Evolutionary conservation across 2,888 invertebrate genomes (phyloP), one percentile per base, ranked within the genome.

Genomic region (Drosophila mimica): DNA sequence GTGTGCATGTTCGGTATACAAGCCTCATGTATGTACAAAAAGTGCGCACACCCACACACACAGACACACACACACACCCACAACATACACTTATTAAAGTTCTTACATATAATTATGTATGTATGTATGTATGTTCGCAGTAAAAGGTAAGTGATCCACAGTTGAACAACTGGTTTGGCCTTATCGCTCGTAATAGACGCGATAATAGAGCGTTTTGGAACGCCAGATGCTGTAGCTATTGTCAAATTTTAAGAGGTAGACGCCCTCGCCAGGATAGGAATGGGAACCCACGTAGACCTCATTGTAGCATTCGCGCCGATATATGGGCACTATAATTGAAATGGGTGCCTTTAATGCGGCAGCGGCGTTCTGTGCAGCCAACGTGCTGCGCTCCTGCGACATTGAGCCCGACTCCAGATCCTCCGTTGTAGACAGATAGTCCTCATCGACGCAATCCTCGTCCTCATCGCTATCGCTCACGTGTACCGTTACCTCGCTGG

Each of bases 161-260:
- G 11, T 6, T 11, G 15, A 15, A 56, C 68, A 54, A 58, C 48
- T 69, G 17, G n/a, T 38, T 46, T 13, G 25, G 43, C 60, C 43
- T 63, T 92, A 95, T 90, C 97, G 96, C 60, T 98, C 99, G 93
- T 99, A 99, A 93, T 99, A 99, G 59, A 99, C 99, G 94, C 99
- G 96, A 93, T 99, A 99, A 93, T 99, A 99, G 63, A 99, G 95
- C 53, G 98, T 99, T 95, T 99, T 99, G 85, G 99, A 99, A 90
- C 99, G 96, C 99, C 99, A 99, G 83, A 99, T 94, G 63, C 99
- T 99, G 93, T 99, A 99, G 1, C 99, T 98, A 94, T 99, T 99
- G 94, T 99, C 99, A 93, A 99, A 99, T 94, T 99, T 99, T 49
- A 99, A 95, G 92, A 99, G 94, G 93, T 99, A 99, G 46, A 99